These are phyloP conservation scores for Drosophila leontia DNA, from an alignment of 1,140 invertebrate genomes.

Conservation along the genomic window DNA sequence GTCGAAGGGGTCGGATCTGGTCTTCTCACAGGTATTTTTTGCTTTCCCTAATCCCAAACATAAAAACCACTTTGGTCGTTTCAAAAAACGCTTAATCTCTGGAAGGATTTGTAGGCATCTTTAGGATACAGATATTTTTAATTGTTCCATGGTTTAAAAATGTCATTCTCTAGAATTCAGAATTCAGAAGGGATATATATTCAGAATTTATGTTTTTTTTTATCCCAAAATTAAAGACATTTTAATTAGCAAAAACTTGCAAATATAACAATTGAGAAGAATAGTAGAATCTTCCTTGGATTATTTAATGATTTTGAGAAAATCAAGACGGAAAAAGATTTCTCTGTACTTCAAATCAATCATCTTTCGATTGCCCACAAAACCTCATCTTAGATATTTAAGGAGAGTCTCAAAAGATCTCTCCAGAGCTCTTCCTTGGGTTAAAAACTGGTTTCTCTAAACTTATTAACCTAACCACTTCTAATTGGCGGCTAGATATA, in stretches of 20 bases:
- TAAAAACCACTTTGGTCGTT: too few species aligned
- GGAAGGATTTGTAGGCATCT: background rate
- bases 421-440: background rate
- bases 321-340: background rate
- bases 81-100: background rate
- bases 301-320: background rate
- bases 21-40: background rate
- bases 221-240: background rate
- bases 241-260: background rate
- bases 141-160: background rate
- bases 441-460: conserved; percentile 27
- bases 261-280: background rate
- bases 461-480: conserved; percentile 23
- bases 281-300: background rate
- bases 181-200: too few species aligned
- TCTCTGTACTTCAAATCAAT: background rate
- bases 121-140: background rate
- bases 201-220: too few species aligned
- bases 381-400: background rate
- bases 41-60: background rate
- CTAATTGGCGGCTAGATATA: conserved; percentile 31
- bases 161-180: background rate
- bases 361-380: background rate
- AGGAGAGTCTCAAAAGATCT: conserved; percentile 4
- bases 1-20: background rate